A percentile compares a stretch with the other conserved stretches of the same genome.
phyloP scores from a whole-genome alignment of 2,113 vertebrate genomes.

The Bufo bufo region DNA sequence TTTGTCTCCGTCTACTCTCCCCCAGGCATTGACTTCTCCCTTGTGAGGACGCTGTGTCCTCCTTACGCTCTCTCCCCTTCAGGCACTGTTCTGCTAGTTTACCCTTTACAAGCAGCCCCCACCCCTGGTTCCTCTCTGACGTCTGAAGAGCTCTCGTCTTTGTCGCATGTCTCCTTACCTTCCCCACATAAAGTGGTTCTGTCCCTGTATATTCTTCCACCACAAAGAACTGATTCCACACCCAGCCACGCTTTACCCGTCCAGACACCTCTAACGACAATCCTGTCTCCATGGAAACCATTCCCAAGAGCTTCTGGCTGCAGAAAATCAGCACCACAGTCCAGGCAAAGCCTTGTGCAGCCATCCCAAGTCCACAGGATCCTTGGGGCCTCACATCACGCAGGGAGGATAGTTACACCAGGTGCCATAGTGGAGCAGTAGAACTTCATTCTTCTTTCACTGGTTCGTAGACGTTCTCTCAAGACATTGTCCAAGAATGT shows the following conservation, averaged over 20 bases:
- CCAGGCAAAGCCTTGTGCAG: constrained; percentile 62
- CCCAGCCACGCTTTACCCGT: constrained; percentile 98
- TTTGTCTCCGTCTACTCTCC: constrained; percentile 2
- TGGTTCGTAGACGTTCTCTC: not conserved
- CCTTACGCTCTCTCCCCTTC: not conserved
- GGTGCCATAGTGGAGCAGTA: not conserved
- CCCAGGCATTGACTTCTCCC: constrained; percentile 14
- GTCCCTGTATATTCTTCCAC: constrained; percentile 98
- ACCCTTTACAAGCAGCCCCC: constrained; percentile 5
- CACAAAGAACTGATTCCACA: constrained; percentile 99
- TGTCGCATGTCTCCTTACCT: constrained; percentile 76
- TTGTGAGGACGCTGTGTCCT: constrained; percentile 8
- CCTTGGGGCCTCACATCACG: constrained; percentile 8
- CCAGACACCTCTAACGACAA: constrained; percentile 65
- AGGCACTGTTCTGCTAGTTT: not conserved
- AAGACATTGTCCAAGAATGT: constrained; percentile 4
- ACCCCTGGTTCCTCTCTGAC: not conserved
- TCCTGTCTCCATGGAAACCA: constrained; percentile 39
- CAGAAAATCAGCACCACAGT: constrained; percentile 68
- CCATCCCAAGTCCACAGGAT: constrained; percentile 61
- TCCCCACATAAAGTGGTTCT: constrained; percentile 95
- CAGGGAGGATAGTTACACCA: not conserved
- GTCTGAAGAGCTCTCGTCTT: not conserved
- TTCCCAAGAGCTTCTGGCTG: constrained; percentile 59
- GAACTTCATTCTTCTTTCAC: not conserved